These are phyloP conservation scores for Akabosia matsudoensis DNA, from an alignment of 1,140 invertebrate species.

Conservation along the genomic window DNA sequence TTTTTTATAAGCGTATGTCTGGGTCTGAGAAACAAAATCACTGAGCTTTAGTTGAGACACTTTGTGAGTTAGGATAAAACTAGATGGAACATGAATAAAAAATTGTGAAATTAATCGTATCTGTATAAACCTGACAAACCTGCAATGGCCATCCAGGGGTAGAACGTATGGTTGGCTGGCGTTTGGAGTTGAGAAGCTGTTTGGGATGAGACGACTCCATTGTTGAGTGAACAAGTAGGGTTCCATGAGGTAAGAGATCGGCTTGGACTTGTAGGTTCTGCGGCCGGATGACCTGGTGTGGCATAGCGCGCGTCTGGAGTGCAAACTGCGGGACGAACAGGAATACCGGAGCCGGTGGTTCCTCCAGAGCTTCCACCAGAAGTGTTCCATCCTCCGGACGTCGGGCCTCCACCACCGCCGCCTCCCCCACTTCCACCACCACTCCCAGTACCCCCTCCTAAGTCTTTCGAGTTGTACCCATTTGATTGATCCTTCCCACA, in stretches of 20 bases:
- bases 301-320: conserved; percentile 63
- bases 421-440: conserved; percentile 54
- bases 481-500: conserved; percentile 62
- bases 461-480: conserved; percentile 61
- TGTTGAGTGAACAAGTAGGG: conserved; percentile 69
- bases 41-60: not conserved
- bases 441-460: conserved; percentile 62
- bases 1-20: too few species aligned
- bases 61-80: not conserved
- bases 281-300: conserved; percentile 44
- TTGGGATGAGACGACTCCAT: conserved; percentile 64
- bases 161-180: conserved; percentile 84
- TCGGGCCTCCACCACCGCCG: conserved; percentile 34
- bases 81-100: not conserved
- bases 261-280: conserved; percentile 53
- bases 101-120: not conserved
- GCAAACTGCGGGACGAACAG: conserved; percentile 76
- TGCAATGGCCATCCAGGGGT: conserved; percentile 98
- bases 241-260: conserved; percentile 72
- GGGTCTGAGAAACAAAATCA: too few species aligned
- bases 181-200: conserved; percentile 71
- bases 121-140: conserved; percentile 63
- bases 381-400: conserved; percentile 4
- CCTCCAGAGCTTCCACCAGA: conserved; percentile 35
- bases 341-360: conserved; percentile 49